Percentiles rank a stretch among this genome's conserved stretches.
Conservation (phyloP, 2,797 vertebrate genomes). For the Scyliorhinus canicula region DNA sequence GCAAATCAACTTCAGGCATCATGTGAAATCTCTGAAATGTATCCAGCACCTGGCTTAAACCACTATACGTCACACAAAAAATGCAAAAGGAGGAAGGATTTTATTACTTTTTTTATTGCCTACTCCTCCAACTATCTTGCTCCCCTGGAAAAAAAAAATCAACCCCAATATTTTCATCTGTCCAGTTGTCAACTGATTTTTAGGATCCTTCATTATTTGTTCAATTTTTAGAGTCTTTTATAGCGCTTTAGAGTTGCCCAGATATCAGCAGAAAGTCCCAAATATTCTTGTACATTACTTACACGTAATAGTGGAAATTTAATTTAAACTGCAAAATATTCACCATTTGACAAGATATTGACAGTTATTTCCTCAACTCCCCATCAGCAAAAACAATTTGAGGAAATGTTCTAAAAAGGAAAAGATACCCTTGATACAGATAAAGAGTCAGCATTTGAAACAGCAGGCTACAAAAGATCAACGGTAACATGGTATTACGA, state of each 20-base stretch:
- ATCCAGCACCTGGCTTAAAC: not conserved
- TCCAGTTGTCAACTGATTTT: not conserved
- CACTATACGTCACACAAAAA: no score
- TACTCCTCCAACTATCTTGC: not conserved
- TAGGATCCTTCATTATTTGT: not conserved
- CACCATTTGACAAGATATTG: not conserved
- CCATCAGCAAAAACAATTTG: not conserved
- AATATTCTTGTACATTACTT: no score
- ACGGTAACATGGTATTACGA: no score
- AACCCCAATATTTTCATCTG: not conserved
- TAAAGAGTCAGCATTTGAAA: not conserved
- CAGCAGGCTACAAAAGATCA: not conserved
- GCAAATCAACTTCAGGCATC: not conserved
- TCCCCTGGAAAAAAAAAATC: not conserved
- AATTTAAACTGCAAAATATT: not conserved
- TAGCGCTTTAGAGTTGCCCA: not conserved
- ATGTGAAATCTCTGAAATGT: not conserved
- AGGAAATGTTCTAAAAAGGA: not conserved
- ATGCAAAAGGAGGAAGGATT: no score
- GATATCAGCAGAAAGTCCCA: not conserved
- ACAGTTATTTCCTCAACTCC: not conserved
- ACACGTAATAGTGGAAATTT: not conserved
- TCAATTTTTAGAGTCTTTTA: not conserved
- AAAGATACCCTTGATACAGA: not conserved
- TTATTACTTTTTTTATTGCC: not conserved